Evolutionary conservation across 2,797 vertebrate species (phyloP), one percentile per base, ranked within the genome.

Genomic region (Choloepus didactylus): DNA sequence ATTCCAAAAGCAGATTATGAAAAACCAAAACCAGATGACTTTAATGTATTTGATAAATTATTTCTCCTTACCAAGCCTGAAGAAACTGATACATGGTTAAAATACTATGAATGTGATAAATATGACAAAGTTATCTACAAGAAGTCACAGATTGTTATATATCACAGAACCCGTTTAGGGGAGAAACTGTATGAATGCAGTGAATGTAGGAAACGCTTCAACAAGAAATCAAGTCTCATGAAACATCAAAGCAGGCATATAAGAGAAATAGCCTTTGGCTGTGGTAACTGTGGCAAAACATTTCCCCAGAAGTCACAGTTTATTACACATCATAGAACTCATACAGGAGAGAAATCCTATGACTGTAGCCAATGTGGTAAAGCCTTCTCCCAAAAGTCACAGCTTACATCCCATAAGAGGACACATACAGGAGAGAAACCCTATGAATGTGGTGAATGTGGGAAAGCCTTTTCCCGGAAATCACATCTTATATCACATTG

Each of bases 131-230:
- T 49, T 62, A 90, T 8, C 38, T 95, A 56, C 62, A 96, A 79
- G 79, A 97, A 95, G 46, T 95, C 95, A 54, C 95, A 97, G 82
- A 95, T 96, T 89, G 77, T 96, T 60, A 95, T 96, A 59, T 95
- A 92, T 80, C 95, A 97, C 54, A 94, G 88, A 94, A 97, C n/a
- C 60, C 95, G 56, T 80, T 79, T 89, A 87, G 95, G 97, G 60
- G 96, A 97, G 66, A 97, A 96, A 66, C 95, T 94, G 11, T 96
- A 93, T 85, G 97, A 97, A 77, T 97, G 96, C 73, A 92, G 92
- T 91, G 89, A 96, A 84, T 97, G 96, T 95, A 95, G 97, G 62
- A 97, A 96, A 51, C 87, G 92, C 72, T 97, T 97, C 54, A 93
- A 2, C 94, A 96, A 96, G 77, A 97, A 69, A 60, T 84, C 93